Conservation (phyloP, 1,140 invertebrate genomes). For the Venturia canescens region DNA sequence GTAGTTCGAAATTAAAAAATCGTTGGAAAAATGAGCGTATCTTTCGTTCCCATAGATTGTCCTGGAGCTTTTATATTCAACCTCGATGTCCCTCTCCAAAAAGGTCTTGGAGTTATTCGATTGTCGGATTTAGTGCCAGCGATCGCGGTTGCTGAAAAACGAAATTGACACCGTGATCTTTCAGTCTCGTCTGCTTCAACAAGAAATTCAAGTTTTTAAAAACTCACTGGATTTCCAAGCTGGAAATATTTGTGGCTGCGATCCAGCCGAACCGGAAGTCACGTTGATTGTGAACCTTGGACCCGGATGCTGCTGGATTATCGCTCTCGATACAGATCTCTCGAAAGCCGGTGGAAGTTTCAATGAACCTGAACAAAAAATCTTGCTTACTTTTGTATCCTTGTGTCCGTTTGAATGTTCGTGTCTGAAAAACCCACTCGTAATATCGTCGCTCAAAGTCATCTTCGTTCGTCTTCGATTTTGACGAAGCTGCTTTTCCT, state of each 20-base stretch:
- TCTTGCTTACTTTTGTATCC: constrained; percentile 21
- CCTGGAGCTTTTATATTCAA: constrained; percentile 35
- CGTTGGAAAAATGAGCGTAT: constrained; percentile 47
- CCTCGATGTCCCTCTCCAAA: constrained; percentile 62
- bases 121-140: constrained; percentile 54
- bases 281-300: constrained; percentile 65
- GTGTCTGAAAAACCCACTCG: constrained; percentile 64
- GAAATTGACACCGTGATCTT: neutral
- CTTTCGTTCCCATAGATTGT: constrained; percentile 11
- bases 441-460: constrained; percentile 70
- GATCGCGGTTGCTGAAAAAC: constrained; percentile 58
- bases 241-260: constrained; percentile 63
- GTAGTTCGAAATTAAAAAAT: constrained; percentile 48
- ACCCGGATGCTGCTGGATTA: constrained; percentile 67
- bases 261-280: constrained; percentile 57
- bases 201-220: constrained; percentile 2
- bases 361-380: constrained; percentile 63
- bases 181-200: constrained; percentile 15
- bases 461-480: constrained; percentile 57
- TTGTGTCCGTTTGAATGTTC: neutral
- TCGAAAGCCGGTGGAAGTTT: constrained; percentile 72
- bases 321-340: constrained; percentile 70
- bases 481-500: constrained; percentile 64
- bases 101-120: constrained; percentile 61
- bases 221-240: constrained; percentile 69